Evolutionary conservation across 2,888 invertebrate genomes (phyloP), one percentile per base, ranked within the genome.

Genomic region (Oligia latruncula): DNA sequence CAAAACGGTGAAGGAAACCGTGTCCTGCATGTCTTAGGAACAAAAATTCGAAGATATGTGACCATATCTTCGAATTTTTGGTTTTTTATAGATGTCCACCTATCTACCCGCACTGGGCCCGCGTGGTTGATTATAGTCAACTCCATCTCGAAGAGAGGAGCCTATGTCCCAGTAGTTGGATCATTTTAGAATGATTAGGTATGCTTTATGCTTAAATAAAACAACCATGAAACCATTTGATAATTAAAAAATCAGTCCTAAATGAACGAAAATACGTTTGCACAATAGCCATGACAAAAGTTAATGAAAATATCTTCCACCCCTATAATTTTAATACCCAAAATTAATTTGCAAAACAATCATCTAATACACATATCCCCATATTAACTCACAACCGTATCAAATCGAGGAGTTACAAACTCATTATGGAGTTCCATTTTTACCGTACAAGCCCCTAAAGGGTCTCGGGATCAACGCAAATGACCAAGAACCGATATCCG

Each of bases 351-450:
- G 3, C n/a, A 46, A 74, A 74, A 80, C 74, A 81, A 68, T 72
- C 11, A 80, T 71, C 23, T 62, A 76, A 80, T 67, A 71, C 65
- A 46, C 78, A 65, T 52, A 82, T 58, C 29, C 43, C 73, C n/a
- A 4, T 68, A 79, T 72, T 83, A 64, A 71, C 64, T 71, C 29
- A n/a, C 46, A 67, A 67, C 66, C 76, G 35, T 71, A 81, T 68
- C 84, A 85, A 77, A 77, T 77, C 46, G 60, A 72, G 72, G 72
- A 80, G 78, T 87, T 83, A 81, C 65, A 81, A 83, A 87, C 78
- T 83, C 83, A 68, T 86, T 75, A 86, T 35, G 68, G 68, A 72
- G 65, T 78, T 84, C 71, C 64, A 77, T 79, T 83, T 78, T 87
- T 87, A 66, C 68, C 46, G 66, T 73, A 81, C 72, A 81, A 73